Base-by-base conservation (phyloP, 2,888 invertebrate genomes). In the Drosophila acutilabella region DNA sequence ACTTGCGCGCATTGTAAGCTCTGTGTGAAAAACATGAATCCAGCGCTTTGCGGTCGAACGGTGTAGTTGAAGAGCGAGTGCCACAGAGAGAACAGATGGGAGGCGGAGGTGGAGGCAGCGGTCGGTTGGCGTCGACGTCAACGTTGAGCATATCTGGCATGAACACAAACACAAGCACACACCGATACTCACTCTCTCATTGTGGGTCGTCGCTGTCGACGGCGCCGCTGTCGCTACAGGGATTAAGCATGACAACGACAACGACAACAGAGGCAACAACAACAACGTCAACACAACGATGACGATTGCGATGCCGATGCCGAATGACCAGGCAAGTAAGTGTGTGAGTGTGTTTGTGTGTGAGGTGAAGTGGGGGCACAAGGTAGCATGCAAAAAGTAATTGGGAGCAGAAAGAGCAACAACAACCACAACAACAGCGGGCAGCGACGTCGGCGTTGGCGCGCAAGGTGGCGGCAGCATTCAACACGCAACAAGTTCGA, bases 11-110 rank as follows among this genome's bases (percentile, higher is more conserved):
- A 69, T 76, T 83, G 88, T 83, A 83, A 83, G 83, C 83, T 83
- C 89, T 85, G 90, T 89, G 90, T 89, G 88, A 86, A 90, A 76
- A 86, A 86, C 90, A 86, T 90, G 89, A 88, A 85, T 87, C 90
- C 85, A 87, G 85, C 81, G 89, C 75, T 85, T 89, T 87, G 74
- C 66, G 86, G 90, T 89, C 78, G 80, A 77, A 71, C 72, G 78
- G 72, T 68, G 74, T 48, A 64, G 62, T 26, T 64, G 16, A 42
- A 58, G 40, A 33, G 30, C 16, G 30, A 30, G 30, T 8, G 30
- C 30, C 30, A 30, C 8, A 30, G 30, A 36, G 36, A 11, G 36
- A 36, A 36, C 4, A 13, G 36, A 13, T 11, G 7, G 62, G 14
- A n/a, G 53, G 60, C 36, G 45, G 59, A 36, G 60, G 53, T 50